A percentile compares a stretch with the other conserved stretches of the same genome.
Evolutionary conservation across 2,113 vertebrate species (phyloP).

Genomic region (Phylloscopus whistleri): DNA sequence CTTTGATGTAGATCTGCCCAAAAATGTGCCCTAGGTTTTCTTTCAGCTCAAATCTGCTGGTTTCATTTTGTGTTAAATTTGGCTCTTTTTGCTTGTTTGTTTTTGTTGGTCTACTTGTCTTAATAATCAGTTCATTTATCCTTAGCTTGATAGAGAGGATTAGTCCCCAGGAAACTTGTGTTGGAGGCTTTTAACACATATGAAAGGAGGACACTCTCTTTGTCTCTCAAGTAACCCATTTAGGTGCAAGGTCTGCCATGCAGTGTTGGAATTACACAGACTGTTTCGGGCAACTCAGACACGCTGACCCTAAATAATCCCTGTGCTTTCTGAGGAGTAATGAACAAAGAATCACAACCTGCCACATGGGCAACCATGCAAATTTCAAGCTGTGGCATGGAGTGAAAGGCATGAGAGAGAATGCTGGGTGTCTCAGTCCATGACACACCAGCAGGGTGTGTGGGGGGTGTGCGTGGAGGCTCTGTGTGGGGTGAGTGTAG

Average conservation of each 20-base stretch:
- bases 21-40: background rate
- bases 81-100: background rate
- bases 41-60: background rate
- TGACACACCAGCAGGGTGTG: accelerated
- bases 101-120: background rate
- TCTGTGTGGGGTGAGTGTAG: background rate
- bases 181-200: background rate
- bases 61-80: background rate
- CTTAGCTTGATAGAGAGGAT: background rate
- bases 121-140: background rate
- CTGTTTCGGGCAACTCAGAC: background rate
- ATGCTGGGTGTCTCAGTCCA: background rate
- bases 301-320: background rate
- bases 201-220: background rate
- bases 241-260: background rate
- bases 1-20: background rate
- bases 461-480: accelerated
- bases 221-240: background rate
- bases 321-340: background rate
- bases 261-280: background rate
- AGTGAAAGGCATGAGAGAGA: background rate
- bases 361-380: background rate
- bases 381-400: background rate
- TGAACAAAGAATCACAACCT: background rate
- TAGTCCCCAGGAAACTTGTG: background rate